Evolutionary conservation across 2,888 invertebrate species (phyloP), one percentile per base, ranked within the genome.

Genomic region (Torymus aiolomorphi): DNA sequence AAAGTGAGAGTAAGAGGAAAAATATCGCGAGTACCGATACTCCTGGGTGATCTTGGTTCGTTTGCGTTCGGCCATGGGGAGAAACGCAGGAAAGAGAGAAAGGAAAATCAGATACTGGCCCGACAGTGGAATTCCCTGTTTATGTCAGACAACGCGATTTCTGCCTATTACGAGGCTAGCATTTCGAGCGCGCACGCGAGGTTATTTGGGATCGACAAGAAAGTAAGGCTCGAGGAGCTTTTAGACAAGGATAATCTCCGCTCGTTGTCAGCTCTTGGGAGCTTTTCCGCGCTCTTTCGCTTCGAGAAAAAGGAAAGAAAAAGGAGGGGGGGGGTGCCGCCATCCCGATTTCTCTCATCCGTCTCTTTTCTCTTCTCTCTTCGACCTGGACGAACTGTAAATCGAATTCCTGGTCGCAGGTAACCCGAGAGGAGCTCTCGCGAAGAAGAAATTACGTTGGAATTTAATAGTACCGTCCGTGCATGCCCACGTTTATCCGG

Each of bases 61-160:
- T 76, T 75, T 65, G 73, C 56, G 67, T 61, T 20, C 16, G 49
- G 69, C 56, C 63, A 8, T 8, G 8, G 42, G 42, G 42, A 42
- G 24, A 65, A 8, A 13, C n/a, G n/a, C 52, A 62, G 8, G 8
- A 42, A 18, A 14, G 49, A 49, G 49, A n/a, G 42, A 42, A 70
- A 42, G 62, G 31, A 74, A 78, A 78, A 78, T 63, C 56, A 84
- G 86, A 87, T 87, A 87, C 85, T 84, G 84, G 84, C 83, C 86
- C 76, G 86, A 85, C 84, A 85, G 85, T 83, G 83, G 85, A 86
- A 87, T 87, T 84, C 84, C 82, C 81, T 83, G 83, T 83, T 86
- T 83, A 83, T 81, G 84, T 84, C 84, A 83, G 83, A 84, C 85
- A 85, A 66, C 83, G 84, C 85, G 84, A 86, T 87, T 86, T 86